A percentile compares a stretch with the other conserved stretches of the same genome.
Conservation (phyloP, 2,113 vertebrate species). For the Boleophthalmus pectinirostris region DNA sequence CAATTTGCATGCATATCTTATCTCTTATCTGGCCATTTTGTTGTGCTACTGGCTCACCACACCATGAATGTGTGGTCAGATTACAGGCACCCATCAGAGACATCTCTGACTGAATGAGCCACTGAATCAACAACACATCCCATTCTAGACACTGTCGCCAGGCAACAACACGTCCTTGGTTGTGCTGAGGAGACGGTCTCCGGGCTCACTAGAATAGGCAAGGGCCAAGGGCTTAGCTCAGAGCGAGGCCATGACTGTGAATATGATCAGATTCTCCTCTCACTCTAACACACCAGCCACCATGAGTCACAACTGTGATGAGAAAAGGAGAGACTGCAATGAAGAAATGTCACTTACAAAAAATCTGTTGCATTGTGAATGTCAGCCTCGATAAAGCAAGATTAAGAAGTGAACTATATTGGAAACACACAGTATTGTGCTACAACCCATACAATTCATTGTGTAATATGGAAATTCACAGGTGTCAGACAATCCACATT, state of each 20-base stretch:
- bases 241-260: constrained; percentile 49
- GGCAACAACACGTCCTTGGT: constrained; percentile 70
- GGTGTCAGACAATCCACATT: too few relatives aligned
- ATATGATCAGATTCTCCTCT: constrained; percentile 32
- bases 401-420: not conserved
- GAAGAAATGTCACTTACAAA: constrained; percentile 38
- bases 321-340: not conserved
- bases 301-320: constrained; percentile 47
- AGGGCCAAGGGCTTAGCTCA: constrained; percentile 46
- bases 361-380: constrained; percentile 18
- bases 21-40: not conserved
- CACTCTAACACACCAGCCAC: constrained; percentile 3
- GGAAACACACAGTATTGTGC: not conserved
- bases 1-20: not conserved
- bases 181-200: constrained; percentile 45
- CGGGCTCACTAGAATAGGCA: constrained; percentile 38
- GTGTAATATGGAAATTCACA: not conserved
- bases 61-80: constrained; percentile 47
- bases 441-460: not conserved
- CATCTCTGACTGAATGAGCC: constrained; percentile 53
- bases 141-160: constrained; percentile 69
- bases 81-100: constrained; percentile 61
- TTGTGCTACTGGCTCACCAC: constrained; percentile 21
- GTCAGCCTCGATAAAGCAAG: constrained; percentile 4
- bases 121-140: constrained; percentile 72